A percentile compares a stretch with the other conserved stretches of the same genome.
These are phyloP conservation scores for Diplodus puntazzo DNA, from an alignment of 2,797 vertebrate genomes.

Conservation along the genomic window DNA sequence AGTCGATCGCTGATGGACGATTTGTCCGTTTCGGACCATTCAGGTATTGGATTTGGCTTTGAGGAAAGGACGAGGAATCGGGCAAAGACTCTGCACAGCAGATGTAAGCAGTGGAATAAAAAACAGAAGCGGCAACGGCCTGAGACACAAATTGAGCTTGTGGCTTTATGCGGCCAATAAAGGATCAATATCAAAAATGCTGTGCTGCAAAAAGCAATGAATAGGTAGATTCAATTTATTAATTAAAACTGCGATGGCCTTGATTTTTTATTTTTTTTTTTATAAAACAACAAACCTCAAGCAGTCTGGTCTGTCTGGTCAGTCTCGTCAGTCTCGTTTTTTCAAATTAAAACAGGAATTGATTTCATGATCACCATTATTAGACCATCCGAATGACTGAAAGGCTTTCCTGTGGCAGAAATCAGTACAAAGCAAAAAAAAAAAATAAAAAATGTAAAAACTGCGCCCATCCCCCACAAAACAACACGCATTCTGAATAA, in stretches of 20 bases:
- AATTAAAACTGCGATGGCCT: slow-evolving; percentile 1
- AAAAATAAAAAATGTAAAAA: slow-evolving; percentile 10
- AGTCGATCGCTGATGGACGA: slow-evolving; percentile 31
- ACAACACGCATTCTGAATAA: slow-evolving; percentile 52
- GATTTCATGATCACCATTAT: slow-evolving; percentile 50
- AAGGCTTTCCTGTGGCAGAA: slow-evolving; percentile 42
- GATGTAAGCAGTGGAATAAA: slow-evolving; percentile 34
- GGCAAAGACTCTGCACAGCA: slow-evolving; percentile 38
- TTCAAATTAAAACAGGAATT: slow-evolving; percentile 36
- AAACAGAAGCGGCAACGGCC: slow-evolving; percentile 28
- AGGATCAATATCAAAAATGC: slow-evolving; percentile 22
- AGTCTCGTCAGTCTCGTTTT: too few species aligned
- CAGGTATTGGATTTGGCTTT: slow-evolving; percentile 64
- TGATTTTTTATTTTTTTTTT: neutral
- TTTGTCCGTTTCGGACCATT: slow-evolving; percentile 39
- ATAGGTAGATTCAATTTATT: slow-evolving; percentile 21
- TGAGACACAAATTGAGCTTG: slow-evolving; percentile 29
- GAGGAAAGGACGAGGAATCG: slow-evolving; percentile 49
- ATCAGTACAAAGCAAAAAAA: slow-evolving; percentile 36
- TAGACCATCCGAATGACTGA: slow-evolving; percentile 27
- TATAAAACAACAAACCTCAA: neutral
- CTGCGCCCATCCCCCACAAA: slow-evolving; percentile 46
- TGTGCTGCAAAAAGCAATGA: neutral
- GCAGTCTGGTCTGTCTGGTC: too few species aligned
- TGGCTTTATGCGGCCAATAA: slow-evolving; percentile 11